A percentile compares a stretch with the other conserved stretches of the same genome.
These are phyloP conservation scores for Crenuchus spilurus DNA, from an alignment of 2,797 vertebrate species.

Conservation along the genomic window DNA sequence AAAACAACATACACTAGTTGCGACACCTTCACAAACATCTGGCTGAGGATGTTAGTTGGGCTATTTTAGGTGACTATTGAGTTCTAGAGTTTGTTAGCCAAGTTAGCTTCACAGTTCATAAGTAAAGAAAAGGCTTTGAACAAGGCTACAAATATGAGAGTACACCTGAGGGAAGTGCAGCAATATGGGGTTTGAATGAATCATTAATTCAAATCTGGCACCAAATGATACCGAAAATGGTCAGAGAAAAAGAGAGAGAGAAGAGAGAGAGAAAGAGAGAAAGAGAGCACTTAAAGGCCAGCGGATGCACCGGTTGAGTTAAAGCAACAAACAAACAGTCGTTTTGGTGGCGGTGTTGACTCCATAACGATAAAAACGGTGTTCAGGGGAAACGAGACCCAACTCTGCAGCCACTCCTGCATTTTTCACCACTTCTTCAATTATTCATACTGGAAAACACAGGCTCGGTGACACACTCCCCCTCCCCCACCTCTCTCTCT, in stretches of 20 bases:
- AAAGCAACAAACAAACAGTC: slow-evolving; percentile 15
- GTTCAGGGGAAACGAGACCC: neutral
- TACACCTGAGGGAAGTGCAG: no score
- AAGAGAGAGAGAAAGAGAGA: neutral
- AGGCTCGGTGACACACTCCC: slow-evolving; percentile 31
- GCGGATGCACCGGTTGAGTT: neutral
- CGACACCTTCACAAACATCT: no score
- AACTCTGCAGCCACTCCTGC: slow-evolving; percentile 65
- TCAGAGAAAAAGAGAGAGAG: neutral
- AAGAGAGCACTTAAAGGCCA: neutral
- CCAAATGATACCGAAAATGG: neutral
- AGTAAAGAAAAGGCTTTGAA: no score
- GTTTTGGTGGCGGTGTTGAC: neutral
- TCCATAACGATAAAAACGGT: slow-evolving; percentile 10
- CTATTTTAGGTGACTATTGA: no score
- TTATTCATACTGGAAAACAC: slow-evolving; percentile 76
- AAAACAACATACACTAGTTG: no score
- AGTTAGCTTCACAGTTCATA: no score
- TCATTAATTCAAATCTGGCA: no score
- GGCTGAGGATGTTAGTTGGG: no score
- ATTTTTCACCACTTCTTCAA: slow-evolving; percentile 75
- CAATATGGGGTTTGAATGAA: no score
- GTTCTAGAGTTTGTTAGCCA: no score
- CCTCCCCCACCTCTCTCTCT: slow-evolving; percentile 14
- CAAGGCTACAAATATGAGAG: no score